phyloP scores from a whole-genome alignment of 2,797 vertebrate genomes.

The Anguilla anguilla region DNA sequence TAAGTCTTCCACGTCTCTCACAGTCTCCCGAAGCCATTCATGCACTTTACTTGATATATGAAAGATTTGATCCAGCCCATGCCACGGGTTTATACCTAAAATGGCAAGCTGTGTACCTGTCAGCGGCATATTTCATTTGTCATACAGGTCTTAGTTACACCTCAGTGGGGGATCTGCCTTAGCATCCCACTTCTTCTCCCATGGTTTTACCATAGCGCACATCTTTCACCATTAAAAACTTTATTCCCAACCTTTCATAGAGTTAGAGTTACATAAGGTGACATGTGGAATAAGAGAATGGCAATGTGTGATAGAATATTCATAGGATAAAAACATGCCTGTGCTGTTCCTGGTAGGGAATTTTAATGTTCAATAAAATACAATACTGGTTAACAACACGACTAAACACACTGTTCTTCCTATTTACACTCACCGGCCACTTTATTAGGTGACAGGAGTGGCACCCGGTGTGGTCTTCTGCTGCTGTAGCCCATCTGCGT shows the following conservation, averaged over 20 bases:
- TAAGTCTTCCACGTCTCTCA: constrained; percentile 72
- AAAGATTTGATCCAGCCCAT: constrained; percentile 57
- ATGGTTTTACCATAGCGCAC: background rate
- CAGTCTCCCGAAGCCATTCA: constrained; percentile 71
- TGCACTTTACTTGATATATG: constrained; percentile 72
- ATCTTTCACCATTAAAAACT: background rate
- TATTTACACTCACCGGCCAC: no score
- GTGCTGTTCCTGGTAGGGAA: background rate
- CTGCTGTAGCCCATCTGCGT: no score
- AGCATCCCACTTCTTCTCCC: background rate
- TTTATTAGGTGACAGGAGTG: no score
- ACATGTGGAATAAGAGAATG: background rate
- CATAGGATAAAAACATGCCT: background rate
- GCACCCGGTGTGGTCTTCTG: no score
- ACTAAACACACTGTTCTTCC: background rate
- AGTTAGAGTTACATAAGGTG: background rate
- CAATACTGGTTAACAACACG: background rate
- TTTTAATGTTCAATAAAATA: background rate
- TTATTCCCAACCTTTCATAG: background rate
- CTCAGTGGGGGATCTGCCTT: background rate
- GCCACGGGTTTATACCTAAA: constrained; percentile 48
- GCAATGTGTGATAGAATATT: background rate
- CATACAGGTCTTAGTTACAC: background rate
- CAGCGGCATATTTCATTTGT: constrained; percentile 22
- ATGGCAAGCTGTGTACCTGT: constrained; percentile 31